phyloP scores from a whole-genome alignment of 2,888 invertebrate genomes.

The Heliconius aoede region DNA sequence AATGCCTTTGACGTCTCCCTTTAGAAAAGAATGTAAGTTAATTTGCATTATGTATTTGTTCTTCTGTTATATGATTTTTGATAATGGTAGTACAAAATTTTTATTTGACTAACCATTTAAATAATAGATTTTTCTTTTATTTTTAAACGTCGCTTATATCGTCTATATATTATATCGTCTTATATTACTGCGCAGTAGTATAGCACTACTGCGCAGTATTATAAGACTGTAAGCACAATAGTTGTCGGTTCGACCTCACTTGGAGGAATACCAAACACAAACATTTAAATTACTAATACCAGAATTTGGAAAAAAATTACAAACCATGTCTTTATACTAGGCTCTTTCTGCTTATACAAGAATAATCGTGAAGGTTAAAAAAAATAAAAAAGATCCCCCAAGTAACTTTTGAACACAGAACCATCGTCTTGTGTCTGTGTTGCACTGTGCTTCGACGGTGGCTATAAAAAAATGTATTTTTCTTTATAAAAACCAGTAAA shows the following conservation, averaged over 20 bases:
- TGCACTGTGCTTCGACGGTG: too few relatives aligned
- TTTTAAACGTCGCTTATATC: not conserved
- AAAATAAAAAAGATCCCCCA: too few relatives aligned
- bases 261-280: not conserved
- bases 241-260: not conserved
- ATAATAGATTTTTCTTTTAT: constrained; percentile 44
- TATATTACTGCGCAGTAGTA: too few relatives aligned
- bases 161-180: too few relatives aligned
- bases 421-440: too few relatives aligned
- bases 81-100: constrained; percentile 33
- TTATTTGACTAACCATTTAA: constrained; percentile 30
- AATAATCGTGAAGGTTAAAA: too few relatives aligned
- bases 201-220: too few relatives aligned
- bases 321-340: too few relatives aligned
- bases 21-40: constrained; percentile 61
- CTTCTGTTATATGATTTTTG: constrained; percentile 52
- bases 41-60: constrained; percentile 71
- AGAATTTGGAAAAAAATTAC: not conserved
- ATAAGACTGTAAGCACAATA: not conserved
- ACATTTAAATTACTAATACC: not conserved
- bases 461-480: not conserved
- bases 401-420: too few relatives aligned
- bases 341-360: too few relatives aligned
- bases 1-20: constrained; percentile 67
- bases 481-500: not conserved